A percentile compares a stretch with the other conserved stretches of the same genome.
phyloP scores from a whole-genome alignment of 2,113 vertebrate genomes.

The Esox niger region DNA sequence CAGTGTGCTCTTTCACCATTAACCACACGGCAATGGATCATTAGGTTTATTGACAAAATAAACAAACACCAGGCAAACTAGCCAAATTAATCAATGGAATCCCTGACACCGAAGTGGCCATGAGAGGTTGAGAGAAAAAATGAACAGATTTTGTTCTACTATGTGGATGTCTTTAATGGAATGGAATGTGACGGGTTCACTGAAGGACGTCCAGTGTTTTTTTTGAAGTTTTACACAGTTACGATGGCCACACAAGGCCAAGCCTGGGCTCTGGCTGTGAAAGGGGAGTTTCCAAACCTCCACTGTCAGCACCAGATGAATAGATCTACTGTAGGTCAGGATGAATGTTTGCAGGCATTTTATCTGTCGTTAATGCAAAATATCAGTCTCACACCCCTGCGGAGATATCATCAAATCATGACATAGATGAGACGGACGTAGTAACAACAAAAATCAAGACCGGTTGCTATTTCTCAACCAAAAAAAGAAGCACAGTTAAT shows the following conservation, averaged over 20 bases:
- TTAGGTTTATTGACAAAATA: conserved; percentile 51
- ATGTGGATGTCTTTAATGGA: conserved; percentile 33
- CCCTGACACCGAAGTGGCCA: no score
- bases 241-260: conserved; percentile 16
- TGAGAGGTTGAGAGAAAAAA: conserved; percentile 29
- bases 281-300: conserved; percentile 42
- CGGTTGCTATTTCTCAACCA: no score
- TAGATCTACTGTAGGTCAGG: background rate
- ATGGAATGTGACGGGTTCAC: conserved; percentile 51
- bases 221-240: conserved; percentile 42
- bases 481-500: no score
- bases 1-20: no score
- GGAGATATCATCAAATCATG: no score
- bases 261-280: conserved; percentile 15
- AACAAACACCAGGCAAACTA: no score
- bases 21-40: conserved; percentile 51
- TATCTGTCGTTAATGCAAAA: background rate
- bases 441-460: no score
- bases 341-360: background rate
- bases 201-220: conserved; percentile 43
- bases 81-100: no score
- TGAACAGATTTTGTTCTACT: conserved; percentile 40
- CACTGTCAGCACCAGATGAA: conserved; percentile 1
- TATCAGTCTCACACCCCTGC: background rate
- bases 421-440: no score